Evolutionary conservation across 2,888 invertebrate species (phyloP).

Genomic region (Halictus quadricinctus): DNA sequence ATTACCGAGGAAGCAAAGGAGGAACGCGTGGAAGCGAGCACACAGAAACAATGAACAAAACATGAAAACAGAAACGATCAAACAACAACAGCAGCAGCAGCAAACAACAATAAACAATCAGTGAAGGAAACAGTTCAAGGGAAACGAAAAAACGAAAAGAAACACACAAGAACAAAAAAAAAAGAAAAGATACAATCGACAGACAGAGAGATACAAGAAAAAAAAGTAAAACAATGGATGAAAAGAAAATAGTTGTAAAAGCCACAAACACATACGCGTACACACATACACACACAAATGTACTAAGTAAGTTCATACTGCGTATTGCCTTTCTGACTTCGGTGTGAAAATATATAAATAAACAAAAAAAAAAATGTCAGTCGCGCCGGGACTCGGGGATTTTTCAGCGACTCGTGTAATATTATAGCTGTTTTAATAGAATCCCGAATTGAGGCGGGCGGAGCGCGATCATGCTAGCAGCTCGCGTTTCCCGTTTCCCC

Average conservation of each 20-base stretch:
- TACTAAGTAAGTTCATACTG: slow-evolving; percentile 82
- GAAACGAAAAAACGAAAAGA: slow-evolving; percentile 3
- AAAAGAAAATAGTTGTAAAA: slow-evolving; percentile 70
- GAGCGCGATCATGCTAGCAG: slow-evolving; percentile 16
- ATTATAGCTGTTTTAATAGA: slow-evolving; percentile 44
- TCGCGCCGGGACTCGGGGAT: slow-evolving; percentile 72
- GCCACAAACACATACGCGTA: slow-evolving; percentile 72
- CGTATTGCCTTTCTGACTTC: slow-evolving; percentile 83
- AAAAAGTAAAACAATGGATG: slow-evolving; percentile 21
- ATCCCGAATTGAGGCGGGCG: slow-evolving; percentile 33
- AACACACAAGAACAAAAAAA: slow-evolving; percentile 22
- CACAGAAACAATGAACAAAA: slow-evolving; percentile 19
- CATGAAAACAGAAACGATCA: slow-evolving; percentile 9
- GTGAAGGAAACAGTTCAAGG: neutral
- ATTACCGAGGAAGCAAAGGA: slow-evolving; percentile 15
- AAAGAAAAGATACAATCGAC: slow-evolving; percentile 21
- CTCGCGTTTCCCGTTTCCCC: slow-evolving; percentile 45
- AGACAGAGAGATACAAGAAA: slow-evolving; percentile 47
- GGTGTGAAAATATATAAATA: slow-evolving; percentile 81
- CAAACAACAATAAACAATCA: slow-evolving; percentile 15
- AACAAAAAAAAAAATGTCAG: slow-evolving; percentile 75
- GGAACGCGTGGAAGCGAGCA: slow-evolving; percentile 49
- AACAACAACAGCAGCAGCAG: slow-evolving; percentile 26
- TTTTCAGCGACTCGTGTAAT: slow-evolving; percentile 55
- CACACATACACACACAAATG: slow-evolving; percentile 77